Evolutionary conservation across 2,797 vertebrate genomes (phyloP).

Genomic region (Cephalopachus bancanus): DNA sequence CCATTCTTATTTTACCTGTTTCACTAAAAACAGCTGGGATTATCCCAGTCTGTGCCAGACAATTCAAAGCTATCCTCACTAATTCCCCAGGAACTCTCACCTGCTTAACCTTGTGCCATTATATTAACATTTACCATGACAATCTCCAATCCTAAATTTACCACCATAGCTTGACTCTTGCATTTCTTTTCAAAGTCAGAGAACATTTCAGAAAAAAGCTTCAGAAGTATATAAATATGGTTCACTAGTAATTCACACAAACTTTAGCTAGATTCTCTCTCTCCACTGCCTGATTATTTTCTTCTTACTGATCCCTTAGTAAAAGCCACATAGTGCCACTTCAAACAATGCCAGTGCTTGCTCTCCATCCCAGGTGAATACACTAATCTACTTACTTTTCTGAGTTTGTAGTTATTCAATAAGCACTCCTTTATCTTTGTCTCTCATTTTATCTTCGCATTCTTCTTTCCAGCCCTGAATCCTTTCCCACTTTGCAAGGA

Average conservation of each 20-base stretch:
- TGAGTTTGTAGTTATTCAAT: neutral
- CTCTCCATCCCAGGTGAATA: neutral
- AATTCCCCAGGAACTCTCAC: neutral
- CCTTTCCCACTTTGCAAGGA: conserved; percentile 36
- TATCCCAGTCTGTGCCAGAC: neutral
- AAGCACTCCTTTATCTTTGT: neutral
- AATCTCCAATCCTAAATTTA: neutral
- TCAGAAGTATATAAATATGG: neutral
- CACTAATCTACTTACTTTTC: neutral
- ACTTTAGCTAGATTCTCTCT: neutral
- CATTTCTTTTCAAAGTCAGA: conserved; percentile 12
- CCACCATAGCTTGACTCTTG: neutral
- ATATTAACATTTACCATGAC: neutral
- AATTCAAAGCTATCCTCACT: conserved; percentile 15
- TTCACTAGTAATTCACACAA: conserved; percentile 36
- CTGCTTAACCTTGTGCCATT: neutral
- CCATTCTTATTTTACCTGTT: neutral
- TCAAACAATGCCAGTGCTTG: neutral
- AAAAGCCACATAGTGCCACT: neutral
- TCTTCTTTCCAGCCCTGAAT: conserved; percentile 44
- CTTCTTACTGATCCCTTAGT: neutral
- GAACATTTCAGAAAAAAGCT: conserved; percentile 36
- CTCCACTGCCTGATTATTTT: neutral
- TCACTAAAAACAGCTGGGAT: neutral
- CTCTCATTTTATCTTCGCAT: neutral